Percentiles rank a stretch among this genome's conserved stretches.
Conservation (phyloP, 2,113 vertebrate species). For the Sardina pilchardus region DNA sequence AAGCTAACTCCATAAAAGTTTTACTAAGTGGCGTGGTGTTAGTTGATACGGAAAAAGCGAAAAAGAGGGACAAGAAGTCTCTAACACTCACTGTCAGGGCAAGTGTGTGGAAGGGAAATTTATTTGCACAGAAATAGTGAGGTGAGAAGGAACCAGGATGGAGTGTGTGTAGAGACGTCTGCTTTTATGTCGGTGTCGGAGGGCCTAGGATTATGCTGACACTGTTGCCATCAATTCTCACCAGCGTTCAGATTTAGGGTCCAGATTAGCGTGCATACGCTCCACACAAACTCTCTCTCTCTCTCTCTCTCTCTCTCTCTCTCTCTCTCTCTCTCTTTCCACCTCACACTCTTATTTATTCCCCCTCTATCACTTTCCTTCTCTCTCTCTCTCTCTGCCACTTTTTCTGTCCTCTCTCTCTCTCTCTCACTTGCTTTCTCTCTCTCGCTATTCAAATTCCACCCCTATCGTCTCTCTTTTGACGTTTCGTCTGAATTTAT, state of each 20-base stretch:
- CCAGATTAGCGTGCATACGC: background rate
- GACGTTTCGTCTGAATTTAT: constrained; percentile 14
- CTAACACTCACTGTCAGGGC: background rate
- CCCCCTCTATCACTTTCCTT: background rate
- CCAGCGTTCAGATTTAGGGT: background rate
- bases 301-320: background rate
- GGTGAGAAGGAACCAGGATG: background rate
- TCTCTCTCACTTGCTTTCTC: background rate
- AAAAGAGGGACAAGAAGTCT: background rate
- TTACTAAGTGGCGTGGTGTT: constrained; percentile 54
- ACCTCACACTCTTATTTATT: background rate
- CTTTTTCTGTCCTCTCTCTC: background rate
- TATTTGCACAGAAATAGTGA: background rate
- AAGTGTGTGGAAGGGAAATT: background rate
- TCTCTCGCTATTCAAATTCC: too few species aligned
- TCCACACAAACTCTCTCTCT: background rate
- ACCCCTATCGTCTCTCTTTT: background rate
- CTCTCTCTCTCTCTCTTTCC: background rate
- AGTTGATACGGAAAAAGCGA: constrained; percentile 51
- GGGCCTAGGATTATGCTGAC: background rate
- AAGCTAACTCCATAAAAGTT: constrained; percentile 71
- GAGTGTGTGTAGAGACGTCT: background rate
- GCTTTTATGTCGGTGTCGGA: background rate
- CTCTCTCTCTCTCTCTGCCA: background rate
- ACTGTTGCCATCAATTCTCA: background rate